phyloP scores from a whole-genome alignment of 2,888 invertebrate genomes.

The Drosophila nigricruria region DNA sequence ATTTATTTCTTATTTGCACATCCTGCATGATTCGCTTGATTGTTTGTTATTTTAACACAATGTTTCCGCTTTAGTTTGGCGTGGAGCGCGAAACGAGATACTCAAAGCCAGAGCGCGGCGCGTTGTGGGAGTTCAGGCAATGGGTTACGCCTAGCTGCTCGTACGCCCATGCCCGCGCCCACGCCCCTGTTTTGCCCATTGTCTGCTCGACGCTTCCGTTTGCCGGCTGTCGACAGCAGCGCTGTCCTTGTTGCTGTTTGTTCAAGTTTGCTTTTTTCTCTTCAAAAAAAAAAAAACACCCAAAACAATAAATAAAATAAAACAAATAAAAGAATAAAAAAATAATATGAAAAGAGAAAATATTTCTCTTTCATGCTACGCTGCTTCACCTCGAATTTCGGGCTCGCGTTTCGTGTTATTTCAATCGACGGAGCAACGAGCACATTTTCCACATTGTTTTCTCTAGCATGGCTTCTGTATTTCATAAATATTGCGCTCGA shows the following conservation, averaged over 20 bases:
- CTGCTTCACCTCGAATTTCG: constrained; percentile 44
- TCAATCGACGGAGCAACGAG: constrained; percentile 62
- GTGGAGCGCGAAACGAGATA: constrained; percentile 24
- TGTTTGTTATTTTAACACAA: constrained; percentile 81
- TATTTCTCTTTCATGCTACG: constrained; percentile 47
- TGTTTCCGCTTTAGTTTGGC: constrained; percentile 70
- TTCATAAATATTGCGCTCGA: constrained; percentile 35
- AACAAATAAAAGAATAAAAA: constrained; percentile 1
- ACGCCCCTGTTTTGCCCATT: constrained; percentile 35
- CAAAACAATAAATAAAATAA: constrained; percentile 12
- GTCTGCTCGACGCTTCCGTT: constrained; percentile 66
- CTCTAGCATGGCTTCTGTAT: constrained; percentile 55
- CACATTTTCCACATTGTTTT: constrained; percentile 72
- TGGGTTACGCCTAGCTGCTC: constrained; percentile 1
- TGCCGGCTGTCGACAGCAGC: constrained; percentile 60
- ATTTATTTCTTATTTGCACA: constrained; percentile 81
- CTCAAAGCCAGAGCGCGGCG: constrained; percentile 4
- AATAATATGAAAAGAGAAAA: constrained; percentile 33
- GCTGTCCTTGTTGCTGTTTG: constrained; percentile 53
- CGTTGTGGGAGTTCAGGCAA: not conserved
- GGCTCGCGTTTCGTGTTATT: constrained; percentile 57
- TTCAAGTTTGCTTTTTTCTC: constrained; percentile 43
- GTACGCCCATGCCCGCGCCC: constrained; percentile 6
- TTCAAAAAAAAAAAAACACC: constrained; percentile 9
- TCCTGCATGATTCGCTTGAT: constrained; percentile 80